Conservation (phyloP, 2,797 vertebrate genomes). For the Aplochiton taeniatus region DNA sequence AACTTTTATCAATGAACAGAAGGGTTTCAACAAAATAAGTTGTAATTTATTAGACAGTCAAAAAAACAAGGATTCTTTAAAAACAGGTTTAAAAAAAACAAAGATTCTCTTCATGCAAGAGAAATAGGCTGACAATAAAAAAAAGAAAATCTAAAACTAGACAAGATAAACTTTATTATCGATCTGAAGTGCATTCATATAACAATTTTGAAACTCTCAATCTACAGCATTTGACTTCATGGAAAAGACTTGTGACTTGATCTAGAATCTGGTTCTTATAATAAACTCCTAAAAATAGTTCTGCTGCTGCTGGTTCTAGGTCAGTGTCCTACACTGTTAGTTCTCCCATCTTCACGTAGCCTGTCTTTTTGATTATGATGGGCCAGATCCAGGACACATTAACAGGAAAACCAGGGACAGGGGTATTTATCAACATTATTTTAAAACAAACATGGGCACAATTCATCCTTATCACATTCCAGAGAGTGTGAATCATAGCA, state of each 20-base stretch:
- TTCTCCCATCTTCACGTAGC: constrained; percentile 48
- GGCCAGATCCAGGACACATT: constrained; percentile 59
- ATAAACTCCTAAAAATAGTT: constrained; percentile 74
- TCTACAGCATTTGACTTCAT: constrained; percentile 12
- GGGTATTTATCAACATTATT: background rate
- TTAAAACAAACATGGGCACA: background rate
- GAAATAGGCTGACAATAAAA: no score
- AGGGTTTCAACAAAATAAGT: no score
- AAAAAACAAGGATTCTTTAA: no score
- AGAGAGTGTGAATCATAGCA: background rate
- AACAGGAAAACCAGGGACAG: constrained; percentile 15
- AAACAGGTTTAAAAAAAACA: no score
- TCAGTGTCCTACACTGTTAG: constrained; percentile 61
- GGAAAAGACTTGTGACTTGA: constrained; percentile 42
- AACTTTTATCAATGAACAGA: no score
- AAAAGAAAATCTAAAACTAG: no score
- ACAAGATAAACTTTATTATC: no score
- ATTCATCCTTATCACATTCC: background rate
- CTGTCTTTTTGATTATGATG: constrained; percentile 40
- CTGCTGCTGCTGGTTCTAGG: constrained; percentile 68
- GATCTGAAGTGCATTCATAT: no score
- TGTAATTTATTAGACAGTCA: no score
- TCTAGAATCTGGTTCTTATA: constrained; percentile 64
- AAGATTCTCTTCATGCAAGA: no score
- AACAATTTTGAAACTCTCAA: no score